Conservation (phyloP, 1,140 invertebrate genomes). For the Euwallacea similis region DNA sequence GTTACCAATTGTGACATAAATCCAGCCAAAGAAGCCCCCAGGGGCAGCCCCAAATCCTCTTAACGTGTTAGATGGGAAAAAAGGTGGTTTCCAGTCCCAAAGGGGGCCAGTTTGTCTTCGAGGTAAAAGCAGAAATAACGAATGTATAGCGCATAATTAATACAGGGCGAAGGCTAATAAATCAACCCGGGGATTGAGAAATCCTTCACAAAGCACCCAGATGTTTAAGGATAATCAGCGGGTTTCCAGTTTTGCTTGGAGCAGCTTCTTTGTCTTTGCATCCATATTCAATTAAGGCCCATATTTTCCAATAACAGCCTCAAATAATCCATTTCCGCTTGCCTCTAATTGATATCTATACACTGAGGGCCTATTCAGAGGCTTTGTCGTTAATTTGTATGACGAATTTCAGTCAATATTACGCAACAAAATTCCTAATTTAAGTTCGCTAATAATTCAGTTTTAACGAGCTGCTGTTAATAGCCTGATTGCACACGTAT, state of each 20-base stretch:
- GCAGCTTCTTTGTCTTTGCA: slow-evolving; percentile 29
- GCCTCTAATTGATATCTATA: slow-evolving; percentile 7
- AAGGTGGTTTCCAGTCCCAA: too few relatives aligned
- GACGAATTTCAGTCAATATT: background rate
- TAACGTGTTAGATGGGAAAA: too few relatives aligned
- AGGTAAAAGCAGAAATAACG: too few relatives aligned
- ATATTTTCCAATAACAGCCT: slow-evolving; percentile 25
- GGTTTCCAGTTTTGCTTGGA: background rate
- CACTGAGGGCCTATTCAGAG: background rate
- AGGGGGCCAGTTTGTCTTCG: too few relatives aligned
- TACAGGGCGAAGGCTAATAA: background rate
- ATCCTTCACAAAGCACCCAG: too few relatives aligned
- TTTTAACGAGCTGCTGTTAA: background rate
- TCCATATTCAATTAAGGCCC: slow-evolving; percentile 33
- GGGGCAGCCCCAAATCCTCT: too few relatives aligned
- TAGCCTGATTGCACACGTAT: background rate
- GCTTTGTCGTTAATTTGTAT: background rate
- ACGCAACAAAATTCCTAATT: background rate
- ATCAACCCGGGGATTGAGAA: too few relatives aligned
- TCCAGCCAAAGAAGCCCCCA: too few relatives aligned
- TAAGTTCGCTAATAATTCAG: background rate
- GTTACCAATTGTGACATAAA: too few relatives aligned
- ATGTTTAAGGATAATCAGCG: too few relatives aligned
- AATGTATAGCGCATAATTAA: too few relatives aligned
- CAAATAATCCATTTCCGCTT: slow-evolving; percentile 27